Base-by-base conservation (phyloP, 2,888 invertebrate genomes). In the Eupithecia insigniata region DNA sequence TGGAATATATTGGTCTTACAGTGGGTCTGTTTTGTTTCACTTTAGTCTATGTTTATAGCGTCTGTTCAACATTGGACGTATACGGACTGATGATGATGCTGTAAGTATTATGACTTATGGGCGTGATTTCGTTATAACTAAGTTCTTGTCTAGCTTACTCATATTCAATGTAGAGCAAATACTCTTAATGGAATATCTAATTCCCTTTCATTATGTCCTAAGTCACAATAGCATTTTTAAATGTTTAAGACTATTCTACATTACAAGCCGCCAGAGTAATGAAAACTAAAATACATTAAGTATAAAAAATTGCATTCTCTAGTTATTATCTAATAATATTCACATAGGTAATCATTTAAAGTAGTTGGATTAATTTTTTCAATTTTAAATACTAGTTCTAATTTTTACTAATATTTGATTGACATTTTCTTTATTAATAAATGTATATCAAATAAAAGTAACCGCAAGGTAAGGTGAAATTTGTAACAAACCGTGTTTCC, bases 1-100 rank as follows among this genome's bases (percentile, higher is more conserved):
- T 74, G 69, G 62, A 61, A 67, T 51, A 65, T 39, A 69, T 72
- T 34, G 64, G 34, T 22, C 22, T 36, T 36, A 16, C 36, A 34
- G 36, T 22, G 26, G 36, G 1, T 36, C 26, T 34, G 62, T 32
- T 62, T 36, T 39, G 36, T 64, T 26, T 64, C 61, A 61, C n/a
- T 34, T 22, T 61, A 61, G 32, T 61, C 34, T 60, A 30, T 58
- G 22, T 58, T 26, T 26, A 34, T 34, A 8, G 34, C 6, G 1
- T 28, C 2, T 51, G 22, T n/a, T n/a, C 14, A 14, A 36, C n/a
- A n/a, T n/a, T n/a, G n/a, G n/a, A n/a, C n/a, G n/a, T n/a, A n/a
- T n/a, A n/a, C 3, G 16, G 39, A 16, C 1, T 36, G 36, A 39
- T 39, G 39, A 39, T 39, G 39, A 10, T 39, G 16, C 14, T 39